Conservation (phyloP, 2,113 vertebrate species). For the Gymnarchus niloticus region DNA sequence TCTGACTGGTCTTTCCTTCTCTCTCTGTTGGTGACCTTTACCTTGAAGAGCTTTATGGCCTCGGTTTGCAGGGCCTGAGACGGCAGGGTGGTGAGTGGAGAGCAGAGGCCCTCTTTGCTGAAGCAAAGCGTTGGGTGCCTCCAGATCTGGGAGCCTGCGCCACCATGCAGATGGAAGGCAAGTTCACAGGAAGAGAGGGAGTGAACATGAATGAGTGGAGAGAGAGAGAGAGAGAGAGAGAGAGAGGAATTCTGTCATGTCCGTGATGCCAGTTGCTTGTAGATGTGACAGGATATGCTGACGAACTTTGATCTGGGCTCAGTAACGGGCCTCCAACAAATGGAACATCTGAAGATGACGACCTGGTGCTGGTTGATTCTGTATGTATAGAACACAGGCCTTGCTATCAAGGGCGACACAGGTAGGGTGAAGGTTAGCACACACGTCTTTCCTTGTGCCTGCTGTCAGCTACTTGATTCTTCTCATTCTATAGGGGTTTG, state of each 20-base stretch:
- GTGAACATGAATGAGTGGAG: background rate
- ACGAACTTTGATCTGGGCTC: background rate
- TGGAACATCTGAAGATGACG: no score
- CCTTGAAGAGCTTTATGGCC: conserved; percentile 96
- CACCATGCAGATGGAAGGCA: background rate
- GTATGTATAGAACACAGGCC: background rate
- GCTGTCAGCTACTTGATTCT: background rate
- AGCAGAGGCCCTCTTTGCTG: conserved; percentile 87
- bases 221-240: background rate
- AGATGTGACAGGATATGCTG: background rate
- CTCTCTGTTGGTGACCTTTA: conserved; percentile 46
- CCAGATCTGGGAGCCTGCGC: conserved; percentile 83
- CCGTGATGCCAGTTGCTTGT: background rate
- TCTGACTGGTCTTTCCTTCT: background rate
- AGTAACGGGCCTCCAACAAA: no score
- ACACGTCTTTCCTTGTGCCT: background rate
- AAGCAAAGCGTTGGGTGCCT: conserved; percentile 85
- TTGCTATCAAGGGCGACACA: background rate
- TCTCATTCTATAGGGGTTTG: background rate
- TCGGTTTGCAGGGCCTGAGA: conserved; percentile 94
- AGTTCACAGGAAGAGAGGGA: background rate
- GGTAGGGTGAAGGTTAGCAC: background rate
- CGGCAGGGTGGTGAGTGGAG: conserved; percentile 86
- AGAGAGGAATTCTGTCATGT: background rate
- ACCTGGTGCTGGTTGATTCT: background rate